Evolutionary conservation across 2,888 invertebrate species (phyloP).

Genomic region (Ligdia adustata): DNA sequence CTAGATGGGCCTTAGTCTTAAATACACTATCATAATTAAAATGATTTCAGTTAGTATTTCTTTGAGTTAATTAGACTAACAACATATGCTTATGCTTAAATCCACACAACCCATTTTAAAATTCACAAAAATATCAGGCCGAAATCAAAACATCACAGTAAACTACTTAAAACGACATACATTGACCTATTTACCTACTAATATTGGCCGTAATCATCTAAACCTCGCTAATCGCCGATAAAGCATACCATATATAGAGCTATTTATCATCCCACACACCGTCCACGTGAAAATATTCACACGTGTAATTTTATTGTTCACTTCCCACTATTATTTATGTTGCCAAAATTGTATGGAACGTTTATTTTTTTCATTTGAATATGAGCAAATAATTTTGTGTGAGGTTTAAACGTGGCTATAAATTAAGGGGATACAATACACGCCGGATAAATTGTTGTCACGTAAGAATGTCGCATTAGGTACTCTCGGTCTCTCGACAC

Average conservation of each 20-base stretch:
- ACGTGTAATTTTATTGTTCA: slow-evolving; percentile 30
- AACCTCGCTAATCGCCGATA: slow-evolving; percentile 4
- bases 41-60: too few species aligned
- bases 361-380: slow-evolving; percentile 60
- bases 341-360: slow-evolving; percentile 35
- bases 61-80: too few species aligned
- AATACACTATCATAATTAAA: too few species aligned
- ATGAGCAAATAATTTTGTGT: slow-evolving; percentile 64
- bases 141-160: too few species aligned
- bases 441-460: slow-evolving; percentile 81
- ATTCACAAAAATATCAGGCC: too few species aligned
- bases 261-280: slow-evolving; percentile 8
- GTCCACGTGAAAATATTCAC: slow-evolving; percentile 10
- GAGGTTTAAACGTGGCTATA: slow-evolving; percentile 71
- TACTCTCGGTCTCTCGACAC: slow-evolving; percentile 38
- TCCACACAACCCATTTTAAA: too few species aligned
- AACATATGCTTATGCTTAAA: too few species aligned
- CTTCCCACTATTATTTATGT: slow-evolving; percentile 32
- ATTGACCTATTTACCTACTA: slow-evolving; percentile 16
- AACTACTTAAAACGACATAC: too few species aligned
- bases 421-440: slow-evolving; percentile 79
- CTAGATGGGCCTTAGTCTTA: too few species aligned
- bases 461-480: slow-evolving; percentile 81
- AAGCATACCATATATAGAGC: not conserved
- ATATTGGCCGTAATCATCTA: not conserved